A percentile compares a stretch with the other conserved stretches of the same genome.
phyloP scores from a whole-genome alignment of 1,140 invertebrate species.

The Antheraea pernyi region DNA sequence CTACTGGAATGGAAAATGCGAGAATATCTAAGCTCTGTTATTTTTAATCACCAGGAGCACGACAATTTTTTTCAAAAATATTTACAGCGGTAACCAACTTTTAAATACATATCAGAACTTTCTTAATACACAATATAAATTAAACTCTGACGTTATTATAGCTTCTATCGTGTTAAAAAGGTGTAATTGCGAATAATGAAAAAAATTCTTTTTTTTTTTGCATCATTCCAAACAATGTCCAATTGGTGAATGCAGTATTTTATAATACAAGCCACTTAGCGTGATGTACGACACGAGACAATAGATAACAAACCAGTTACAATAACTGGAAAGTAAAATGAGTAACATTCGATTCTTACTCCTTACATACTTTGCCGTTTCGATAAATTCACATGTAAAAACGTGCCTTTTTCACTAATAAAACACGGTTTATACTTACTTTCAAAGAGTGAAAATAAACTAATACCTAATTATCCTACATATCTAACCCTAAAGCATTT shows the following conservation, averaged over 20 bases:
- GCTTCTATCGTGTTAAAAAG: background rate
- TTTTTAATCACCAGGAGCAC: slow-evolving; percentile 58
- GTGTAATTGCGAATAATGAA: background rate
- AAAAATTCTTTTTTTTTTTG: background rate
- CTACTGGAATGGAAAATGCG: slow-evolving; percentile 66
- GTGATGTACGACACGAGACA: background rate
- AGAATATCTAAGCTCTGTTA: slow-evolving; percentile 59
- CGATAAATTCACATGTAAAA: slow-evolving; percentile 24
- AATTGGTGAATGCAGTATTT: slow-evolving; percentile 44
- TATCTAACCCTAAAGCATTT: slow-evolving; percentile 25
- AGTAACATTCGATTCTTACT: slow-evolving; percentile 24
- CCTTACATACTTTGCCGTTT: slow-evolving; percentile 16
- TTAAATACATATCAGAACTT: slow-evolving; percentile 42
- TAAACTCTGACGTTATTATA: background rate
- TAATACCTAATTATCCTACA: slow-evolving; percentile 25
- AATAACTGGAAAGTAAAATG: slow-evolving; percentile 43
- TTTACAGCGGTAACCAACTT: slow-evolving; percentile 63
- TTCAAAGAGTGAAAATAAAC: slow-evolving; percentile 18
- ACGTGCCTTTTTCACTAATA: background rate
- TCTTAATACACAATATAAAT: background rate
- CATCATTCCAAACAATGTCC: slow-evolving; percentile 61
- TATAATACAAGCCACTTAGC: background rate
- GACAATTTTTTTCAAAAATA: slow-evolving; percentile 30
- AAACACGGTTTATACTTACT: slow-evolving; percentile 13
- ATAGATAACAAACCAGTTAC: slow-evolving; percentile 25